Evolutionary conservation across 92 coral and sea anemone species (phyloP), one percentile per base, ranked within the genome.

Genomic region (Blastomussa wellsi): DNA sequence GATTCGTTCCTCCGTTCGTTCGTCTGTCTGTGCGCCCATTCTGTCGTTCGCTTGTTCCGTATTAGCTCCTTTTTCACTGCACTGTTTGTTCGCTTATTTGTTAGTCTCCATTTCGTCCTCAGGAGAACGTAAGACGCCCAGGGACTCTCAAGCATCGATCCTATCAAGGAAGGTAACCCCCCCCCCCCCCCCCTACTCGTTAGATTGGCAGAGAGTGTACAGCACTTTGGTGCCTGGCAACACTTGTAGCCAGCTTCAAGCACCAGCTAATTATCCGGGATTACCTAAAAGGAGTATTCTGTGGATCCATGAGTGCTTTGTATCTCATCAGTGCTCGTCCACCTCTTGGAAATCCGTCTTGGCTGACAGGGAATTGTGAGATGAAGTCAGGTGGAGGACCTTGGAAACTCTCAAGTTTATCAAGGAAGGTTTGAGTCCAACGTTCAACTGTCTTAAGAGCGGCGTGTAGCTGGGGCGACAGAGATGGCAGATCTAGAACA

Each of bases 261-360:
- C 44, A 41, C 44, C 7, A n/a, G n/a, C n/a, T n/a, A 60, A 26
- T 60, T 9, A 62, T 29, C 15, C n/a, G 11, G 26, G 32, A 26
- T 62, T 62, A 62, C 68, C 68, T 62, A 26, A 62, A 97, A 24
- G 99, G 99, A 32, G 99, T 97, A 79, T 97, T 97, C 74, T 83
- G 84, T 33, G 99, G 98, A 77, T 97, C 99, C 86, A 90, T 79
- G 48, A 97, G 92, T 28, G 99, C 99, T 84, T 97, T 97, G 83
- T 93, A 95, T 90, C 98, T 90, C 85, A 97, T 87, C 48, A 97
- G 86, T 12, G 99, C 98, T 70, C 92, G 95, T 79, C 99, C 99
- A 3, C 99, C 99, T 33, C 99, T 89, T 28, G 98, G 94, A 44
- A 87, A 95, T 14, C 96, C 93, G 76, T 97, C 99, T 62, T 88